phyloP scores from a whole-genome alignment of 2,888 invertebrate genomes.

The Brachycybe producta region DNA sequence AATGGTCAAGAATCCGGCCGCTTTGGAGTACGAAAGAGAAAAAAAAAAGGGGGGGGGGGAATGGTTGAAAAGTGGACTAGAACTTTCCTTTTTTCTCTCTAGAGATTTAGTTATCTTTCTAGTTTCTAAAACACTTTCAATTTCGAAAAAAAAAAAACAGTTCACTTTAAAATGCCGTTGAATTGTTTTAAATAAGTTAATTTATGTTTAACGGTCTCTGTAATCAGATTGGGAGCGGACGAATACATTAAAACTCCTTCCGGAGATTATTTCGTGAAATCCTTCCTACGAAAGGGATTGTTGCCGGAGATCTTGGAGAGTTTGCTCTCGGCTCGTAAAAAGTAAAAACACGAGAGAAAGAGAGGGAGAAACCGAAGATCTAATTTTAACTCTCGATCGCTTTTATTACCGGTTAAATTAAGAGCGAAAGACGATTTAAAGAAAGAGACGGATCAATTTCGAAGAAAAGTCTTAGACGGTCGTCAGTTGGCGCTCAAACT shows the following conservation, averaged over 20 bases:
- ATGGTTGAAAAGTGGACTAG: too few species aligned
- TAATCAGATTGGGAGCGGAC: slow-evolving; percentile 36
- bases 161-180: too few species aligned
- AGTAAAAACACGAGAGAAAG: slow-evolving; percentile 31
- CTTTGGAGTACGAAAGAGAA: too few species aligned
- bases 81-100: slow-evolving; percentile 1
- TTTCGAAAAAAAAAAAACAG: too few species aligned
- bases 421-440: slow-evolving; percentile 84
- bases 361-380: neutral
- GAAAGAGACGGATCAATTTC: slow-evolving; percentile 87
- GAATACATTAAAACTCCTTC: slow-evolving; percentile 81
- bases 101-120: neutral
- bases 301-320: slow-evolving; percentile 92
- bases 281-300: slow-evolving; percentile 71
- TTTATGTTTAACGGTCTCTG: neutral
- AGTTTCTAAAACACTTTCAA: too few species aligned
- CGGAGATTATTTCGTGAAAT: slow-evolving; percentile 80
- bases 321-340: slow-evolving; percentile 75
- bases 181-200: too few species aligned
- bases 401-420: slow-evolving; percentile 5
- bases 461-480: slow-evolving; percentile 86
- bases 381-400: neutral
- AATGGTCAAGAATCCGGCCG: slow-evolving; percentile 42
- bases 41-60: too few species aligned
- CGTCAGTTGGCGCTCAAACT: slow-evolving; percentile 94